phyloP scores from a whole-genome alignment of 1,140 invertebrate genomes.

The Drosophila chauvacae region DNA sequence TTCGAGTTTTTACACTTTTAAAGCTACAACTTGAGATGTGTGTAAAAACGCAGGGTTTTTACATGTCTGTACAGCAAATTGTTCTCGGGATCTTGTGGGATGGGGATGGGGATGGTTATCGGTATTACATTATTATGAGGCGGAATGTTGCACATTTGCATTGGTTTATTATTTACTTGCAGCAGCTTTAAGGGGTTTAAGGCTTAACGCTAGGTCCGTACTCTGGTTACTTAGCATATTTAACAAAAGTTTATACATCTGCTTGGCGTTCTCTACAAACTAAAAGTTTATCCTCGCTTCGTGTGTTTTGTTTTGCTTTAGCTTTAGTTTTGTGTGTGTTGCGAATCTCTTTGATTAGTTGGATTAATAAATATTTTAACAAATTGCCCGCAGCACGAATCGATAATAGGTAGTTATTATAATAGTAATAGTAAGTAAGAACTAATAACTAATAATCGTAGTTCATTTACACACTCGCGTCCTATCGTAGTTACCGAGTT shows the following conservation, averaged over 20 bases:
- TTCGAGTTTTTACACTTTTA: conserved; percentile 68
- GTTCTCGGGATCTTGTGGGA: neutral
- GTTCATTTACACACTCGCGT: conserved; percentile 59
- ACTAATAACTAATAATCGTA: conserved; percentile 48
- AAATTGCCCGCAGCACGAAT: conserved; percentile 70
- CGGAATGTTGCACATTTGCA: conserved; percentile 74
- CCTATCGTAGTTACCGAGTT: conserved; percentile 53
- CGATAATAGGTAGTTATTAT: conserved; percentile 41
- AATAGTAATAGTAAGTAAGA: conserved; percentile 47
- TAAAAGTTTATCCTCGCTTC: conserved; percentile 39
- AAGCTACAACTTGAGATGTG: conserved; percentile 78
- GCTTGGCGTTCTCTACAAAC: conserved; percentile 65
- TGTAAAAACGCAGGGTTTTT: conserved; percentile 46
- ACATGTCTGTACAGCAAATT: conserved; percentile 58
- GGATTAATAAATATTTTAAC: conserved; percentile 77
- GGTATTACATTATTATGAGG: conserved; percentile 19
- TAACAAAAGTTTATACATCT: conserved; percentile 77
- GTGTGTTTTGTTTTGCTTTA: conserved; percentile 29
- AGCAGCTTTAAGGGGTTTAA: neutral
- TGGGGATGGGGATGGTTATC: neutral
- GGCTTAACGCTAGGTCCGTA: conserved; percentile 51
- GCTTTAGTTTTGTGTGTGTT: conserved; percentile 26
- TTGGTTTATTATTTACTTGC: conserved; percentile 49
- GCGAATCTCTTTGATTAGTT: conserved; percentile 49
- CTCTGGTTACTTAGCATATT: conserved; percentile 62